A percentile compares a stretch with the other conserved stretches of the same genome.
Conservation (phyloP, 2,888 invertebrate species). For the Slavum lentiscoides region DNA sequence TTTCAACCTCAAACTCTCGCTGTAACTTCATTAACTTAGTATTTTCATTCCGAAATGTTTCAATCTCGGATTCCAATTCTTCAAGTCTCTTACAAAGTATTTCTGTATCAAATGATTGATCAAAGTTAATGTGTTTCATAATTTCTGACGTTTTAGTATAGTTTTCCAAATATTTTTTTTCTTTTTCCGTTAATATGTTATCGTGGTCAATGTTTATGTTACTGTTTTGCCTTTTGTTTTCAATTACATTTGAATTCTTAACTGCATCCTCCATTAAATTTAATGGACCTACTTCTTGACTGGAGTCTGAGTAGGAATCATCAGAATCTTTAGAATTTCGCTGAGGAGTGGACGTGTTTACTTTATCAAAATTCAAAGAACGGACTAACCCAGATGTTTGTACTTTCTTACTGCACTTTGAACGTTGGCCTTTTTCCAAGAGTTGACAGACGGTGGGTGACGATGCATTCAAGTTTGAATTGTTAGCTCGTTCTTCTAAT, state of each 20-base stretch:
- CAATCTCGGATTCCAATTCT: conserved; percentile 70
- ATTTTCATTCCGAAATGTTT: conserved; percentile 65
- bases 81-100: conserved; percentile 66
- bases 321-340: conserved; percentile 17
- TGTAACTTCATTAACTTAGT: conserved; percentile 60
- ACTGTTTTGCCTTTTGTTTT: background rate
- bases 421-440: conserved; percentile 59
- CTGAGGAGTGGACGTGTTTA: conserved; percentile 43
- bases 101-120: conserved; percentile 64
- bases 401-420: conserved; percentile 20
- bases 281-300: conserved; percentile 39
- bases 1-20: conserved; percentile 62
- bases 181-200: conserved; percentile 37
- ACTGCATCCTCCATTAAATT: conserved; percentile 11
- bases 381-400: conserved; percentile 26
- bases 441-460: conserved; percentile 68
- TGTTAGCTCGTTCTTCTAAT: conserved; percentile 71
- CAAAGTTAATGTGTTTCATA: conserved; percentile 22
- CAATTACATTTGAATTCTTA: background rate
- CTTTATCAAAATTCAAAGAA: conserved; percentile 40
- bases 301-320: conserved; percentile 40
- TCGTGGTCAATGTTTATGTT: background rate
- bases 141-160: conserved; percentile 21
- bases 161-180: conserved; percentile 44
- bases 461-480: conserved; percentile 73